phyloP scores from a whole-genome alignment of 2,888 invertebrate genomes.

The Zaprionus bogoriensis region DNA sequence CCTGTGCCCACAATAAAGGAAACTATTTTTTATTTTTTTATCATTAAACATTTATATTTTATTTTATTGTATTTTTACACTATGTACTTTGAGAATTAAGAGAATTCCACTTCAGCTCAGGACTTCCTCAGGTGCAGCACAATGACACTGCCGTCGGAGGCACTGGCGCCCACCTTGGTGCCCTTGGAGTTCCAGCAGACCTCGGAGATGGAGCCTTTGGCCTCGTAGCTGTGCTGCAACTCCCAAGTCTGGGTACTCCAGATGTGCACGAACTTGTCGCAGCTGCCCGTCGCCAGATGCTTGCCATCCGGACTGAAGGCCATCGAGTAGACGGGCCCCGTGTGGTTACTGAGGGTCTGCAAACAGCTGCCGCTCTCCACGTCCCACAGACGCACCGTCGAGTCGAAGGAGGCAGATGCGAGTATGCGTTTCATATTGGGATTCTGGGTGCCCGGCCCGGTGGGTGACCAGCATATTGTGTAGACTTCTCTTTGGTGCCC shows the following conservation, averaged over 20 bases:
- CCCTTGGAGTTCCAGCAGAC: conserved; percentile 99
- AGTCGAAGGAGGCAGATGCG: conserved; percentile 99
- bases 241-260: conserved; percentile 99
- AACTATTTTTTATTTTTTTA: no score
- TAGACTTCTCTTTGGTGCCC: conserved; percentile 99
- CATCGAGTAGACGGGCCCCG: conserved; percentile 98
- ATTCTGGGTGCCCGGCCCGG: conserved; percentile 97
- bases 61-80: no score
- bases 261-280: conserved; percentile 99
- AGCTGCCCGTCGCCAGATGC: conserved; percentile 98
- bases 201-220: conserved; percentile 99
- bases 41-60: not conserved
- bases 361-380: conserved; percentile 96
- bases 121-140: conserved; percentile 94
- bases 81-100: no score
- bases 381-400: conserved; percentile 98
- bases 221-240: conserved; percentile 98
- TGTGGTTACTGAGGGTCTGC: conserved; percentile 97
- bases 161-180: conserved; percentile 99
- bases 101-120: conserved; percentile 83
- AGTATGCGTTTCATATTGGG: conserved; percentile 98
- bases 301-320: conserved; percentile 99
- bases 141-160: conserved; percentile 98
- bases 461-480: conserved; percentile 99
- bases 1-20: no score